These are phyloP conservation scores for Sitta carolinensis DNA, from an alignment of 2,797 vertebrate species.

Conservation along the genomic window DNA sequence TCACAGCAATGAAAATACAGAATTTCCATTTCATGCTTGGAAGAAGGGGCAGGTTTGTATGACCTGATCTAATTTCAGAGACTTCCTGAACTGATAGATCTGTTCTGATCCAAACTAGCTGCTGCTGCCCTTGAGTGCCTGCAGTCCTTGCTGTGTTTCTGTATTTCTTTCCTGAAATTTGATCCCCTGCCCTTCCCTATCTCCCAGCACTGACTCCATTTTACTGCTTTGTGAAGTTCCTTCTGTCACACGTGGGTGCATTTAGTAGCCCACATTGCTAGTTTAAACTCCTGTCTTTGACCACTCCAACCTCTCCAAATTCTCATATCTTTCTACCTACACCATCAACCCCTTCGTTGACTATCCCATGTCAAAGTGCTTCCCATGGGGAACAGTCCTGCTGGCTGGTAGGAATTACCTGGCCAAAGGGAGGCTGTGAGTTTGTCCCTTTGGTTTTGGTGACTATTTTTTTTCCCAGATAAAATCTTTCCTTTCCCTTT, in stretches of 20 bases:
- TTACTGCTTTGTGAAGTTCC: not conserved
- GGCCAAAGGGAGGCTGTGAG: rapidly evolving
- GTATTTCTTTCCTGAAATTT: not conserved
- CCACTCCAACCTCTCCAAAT: not conserved
- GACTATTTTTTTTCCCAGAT: not conserved
- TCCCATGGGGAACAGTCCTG: not conserved
- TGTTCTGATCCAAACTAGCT: not conserved
- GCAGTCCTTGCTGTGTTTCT: not conserved
- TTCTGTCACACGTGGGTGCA: rapidly evolving
- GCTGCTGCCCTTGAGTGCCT: not conserved
- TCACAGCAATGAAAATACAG: constrained; percentile 26
- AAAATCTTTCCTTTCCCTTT: not conserved
- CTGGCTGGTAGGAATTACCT: not conserved
- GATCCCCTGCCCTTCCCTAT: not conserved
- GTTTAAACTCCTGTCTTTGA: not conserved
- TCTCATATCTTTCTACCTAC: not conserved
- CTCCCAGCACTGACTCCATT: not conserved
- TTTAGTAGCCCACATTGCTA: not conserved
- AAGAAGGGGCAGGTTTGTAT: not conserved
- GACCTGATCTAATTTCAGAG: constrained; percentile 33
- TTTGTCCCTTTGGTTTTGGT: not conserved
- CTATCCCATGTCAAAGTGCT: not conserved
- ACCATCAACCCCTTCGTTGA: not conserved
- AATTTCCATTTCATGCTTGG: constrained; percentile 51
- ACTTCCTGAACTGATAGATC: constrained; percentile 20